Conservation (phyloP, 2,888 invertebrate species). For the Phoronis australis region DNA sequence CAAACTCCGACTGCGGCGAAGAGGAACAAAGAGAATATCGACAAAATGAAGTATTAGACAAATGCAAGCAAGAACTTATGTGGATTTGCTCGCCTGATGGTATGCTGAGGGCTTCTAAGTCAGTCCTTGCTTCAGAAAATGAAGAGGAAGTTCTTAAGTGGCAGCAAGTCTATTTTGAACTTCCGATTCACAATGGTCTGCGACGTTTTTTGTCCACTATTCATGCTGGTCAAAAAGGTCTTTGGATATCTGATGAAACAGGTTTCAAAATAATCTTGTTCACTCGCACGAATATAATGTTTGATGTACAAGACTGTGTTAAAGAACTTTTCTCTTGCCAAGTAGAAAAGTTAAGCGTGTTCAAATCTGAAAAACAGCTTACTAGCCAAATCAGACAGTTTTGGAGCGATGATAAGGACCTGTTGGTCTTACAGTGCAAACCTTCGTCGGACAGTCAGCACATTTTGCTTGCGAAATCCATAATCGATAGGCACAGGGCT, state of each 20-base stretch:
- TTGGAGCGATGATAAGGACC: not conserved
- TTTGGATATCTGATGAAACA: not conserved
- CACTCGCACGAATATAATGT: conserved; percentile 4
- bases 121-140: not conserved
- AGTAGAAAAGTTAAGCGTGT: conserved; percentile 1
- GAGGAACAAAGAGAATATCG: too few relatives aligned
- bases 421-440: conserved; percentile 1
- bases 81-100: conserved; percentile 4
- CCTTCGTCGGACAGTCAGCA: not conserved
- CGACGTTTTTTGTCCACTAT: not conserved
- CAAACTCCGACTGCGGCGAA: not conserved
- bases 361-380: conserved; percentile 6
- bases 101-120: conserved; percentile 1
- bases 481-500: conserved; percentile 1
- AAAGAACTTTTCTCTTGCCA: not conserved
- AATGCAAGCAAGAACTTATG: conserved; percentile 1
- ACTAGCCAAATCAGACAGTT: not conserved
- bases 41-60: too few relatives aligned
- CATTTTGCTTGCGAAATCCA: conserved; percentile 5
- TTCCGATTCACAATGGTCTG: conserved; percentile 4
- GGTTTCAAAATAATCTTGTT: conserved; percentile 1
- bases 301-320: not conserved
- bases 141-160: not conserved
- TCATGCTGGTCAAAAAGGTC: not conserved
- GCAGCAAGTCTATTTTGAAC: conserved; percentile 1